Conservation (phyloP, 1,140 invertebrate species). For the Probaryconus sp. region DNA sequence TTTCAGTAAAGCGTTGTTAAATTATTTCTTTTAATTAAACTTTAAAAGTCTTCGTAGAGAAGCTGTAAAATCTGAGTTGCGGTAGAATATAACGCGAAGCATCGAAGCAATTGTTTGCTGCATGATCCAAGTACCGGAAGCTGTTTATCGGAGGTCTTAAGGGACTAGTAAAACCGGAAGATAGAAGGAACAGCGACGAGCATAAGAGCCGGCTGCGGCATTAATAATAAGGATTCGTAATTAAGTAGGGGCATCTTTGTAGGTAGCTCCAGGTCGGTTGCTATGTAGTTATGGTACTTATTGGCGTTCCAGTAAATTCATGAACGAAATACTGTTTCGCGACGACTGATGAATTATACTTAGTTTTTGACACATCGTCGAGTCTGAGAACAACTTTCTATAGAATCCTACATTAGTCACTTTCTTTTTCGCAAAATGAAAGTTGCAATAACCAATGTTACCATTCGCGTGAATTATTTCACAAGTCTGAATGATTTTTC, state of each 20-base stretch:
- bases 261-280: too few species aligned
- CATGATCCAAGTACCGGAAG: conserved; percentile 39
- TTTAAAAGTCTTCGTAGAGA: too few species aligned
- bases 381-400: conserved; percentile 46
- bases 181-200: conserved; percentile 28
- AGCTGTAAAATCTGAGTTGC: conserved; percentile 26
- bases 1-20: too few species aligned
- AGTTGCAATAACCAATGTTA: too few species aligned
- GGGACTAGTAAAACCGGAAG: conserved; percentile 56
- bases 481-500: too few species aligned
- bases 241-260: conserved; percentile 38
- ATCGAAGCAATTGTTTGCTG: conserved; percentile 47
- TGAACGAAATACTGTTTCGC: conserved; percentile 34
- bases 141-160: conserved; percentile 53
- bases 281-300: conserved; percentile 34
- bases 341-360: conserved; percentile 43
- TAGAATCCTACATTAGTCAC: conserved; percentile 35
- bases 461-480: too few species aligned
- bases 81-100: conserved; percentile 19
- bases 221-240: conserved; percentile 55
- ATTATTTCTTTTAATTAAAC: too few species aligned
- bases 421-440: conserved; percentile 5
- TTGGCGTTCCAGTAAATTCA: conserved; percentile 39
- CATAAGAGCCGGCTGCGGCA: conserved; percentile 25
- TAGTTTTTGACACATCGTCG: conserved; percentile 26